Conservation (phyloP, 2,888 invertebrate species). For the Volucella inflata region DNA sequence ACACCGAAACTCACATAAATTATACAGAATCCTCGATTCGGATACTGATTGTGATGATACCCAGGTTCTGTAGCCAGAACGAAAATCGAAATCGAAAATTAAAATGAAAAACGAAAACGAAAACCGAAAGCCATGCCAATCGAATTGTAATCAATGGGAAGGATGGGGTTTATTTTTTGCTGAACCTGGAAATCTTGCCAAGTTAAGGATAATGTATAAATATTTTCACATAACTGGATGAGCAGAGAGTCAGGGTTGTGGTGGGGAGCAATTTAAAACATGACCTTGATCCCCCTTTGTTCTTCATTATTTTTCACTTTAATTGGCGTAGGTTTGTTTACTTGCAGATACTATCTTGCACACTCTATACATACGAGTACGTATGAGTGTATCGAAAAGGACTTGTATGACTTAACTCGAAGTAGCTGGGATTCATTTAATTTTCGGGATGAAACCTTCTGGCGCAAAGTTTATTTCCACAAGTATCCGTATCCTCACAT, state of each 20-base stretch:
- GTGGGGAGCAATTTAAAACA: conserved; percentile 33
- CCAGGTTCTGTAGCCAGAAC: too few relatives aligned
- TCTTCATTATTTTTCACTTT: conserved; percentile 50
- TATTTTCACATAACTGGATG: not conserved
- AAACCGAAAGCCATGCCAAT: conserved; percentile 38
- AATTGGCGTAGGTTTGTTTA: conserved; percentile 58
- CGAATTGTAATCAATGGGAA: conserved; percentile 52
- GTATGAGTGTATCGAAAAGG: too few relatives aligned
- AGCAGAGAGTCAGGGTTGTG: not conserved
- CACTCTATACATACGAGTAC: not conserved
- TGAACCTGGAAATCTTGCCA: conserved; percentile 47
- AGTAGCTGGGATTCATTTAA: conserved; percentile 15
- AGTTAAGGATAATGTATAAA: conserved; percentile 21
- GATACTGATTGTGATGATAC: conserved; percentile 16
- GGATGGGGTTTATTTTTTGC: conserved; percentile 12
- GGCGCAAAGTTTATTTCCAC: conserved; percentile 20
- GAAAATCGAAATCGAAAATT: not conserved
- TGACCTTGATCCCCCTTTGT: conserved; percentile 49
- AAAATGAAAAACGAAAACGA: too few relatives aligned
- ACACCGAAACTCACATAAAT: conserved; percentile 20
- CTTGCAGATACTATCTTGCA: not conserved
- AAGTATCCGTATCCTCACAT: not conserved
- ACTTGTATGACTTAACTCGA: too few relatives aligned
- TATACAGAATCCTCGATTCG: conserved; percentile 11
- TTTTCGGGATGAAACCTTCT: conserved; percentile 20